Percentiles rank a stretch among this genome's conserved stretches.
These are phyloP conservation scores for Chloroceryle inda DNA, from an alignment of 2,797 vertebrate species.

Conservation along the genomic window DNA sequence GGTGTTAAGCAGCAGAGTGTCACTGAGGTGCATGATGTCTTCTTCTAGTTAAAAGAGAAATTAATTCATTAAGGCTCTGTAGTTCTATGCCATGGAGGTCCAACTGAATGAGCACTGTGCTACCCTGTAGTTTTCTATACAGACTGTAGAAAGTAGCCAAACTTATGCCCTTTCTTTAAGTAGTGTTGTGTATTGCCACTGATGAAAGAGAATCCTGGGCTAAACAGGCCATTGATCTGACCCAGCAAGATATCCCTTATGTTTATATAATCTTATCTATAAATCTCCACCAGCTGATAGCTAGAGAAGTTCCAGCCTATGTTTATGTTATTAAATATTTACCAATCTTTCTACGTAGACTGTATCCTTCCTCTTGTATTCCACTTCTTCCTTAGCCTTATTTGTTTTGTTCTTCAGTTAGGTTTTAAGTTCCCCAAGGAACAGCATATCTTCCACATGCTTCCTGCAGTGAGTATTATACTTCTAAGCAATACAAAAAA, in stretches of 20 bases:
- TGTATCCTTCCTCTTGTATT: neutral
- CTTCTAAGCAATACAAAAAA: neutral
- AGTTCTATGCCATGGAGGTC: slow-evolving; percentile 53
- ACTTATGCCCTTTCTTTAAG: slow-evolving; percentile 7
- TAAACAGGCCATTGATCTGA: slow-evolving; percentile 13
- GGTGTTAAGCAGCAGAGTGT: neutral
- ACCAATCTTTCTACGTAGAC: neutral
- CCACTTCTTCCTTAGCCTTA: neutral
- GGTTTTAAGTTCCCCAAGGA: neutral
- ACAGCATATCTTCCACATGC: neutral
- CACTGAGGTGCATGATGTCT: neutral
- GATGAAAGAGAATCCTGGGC: neutral
- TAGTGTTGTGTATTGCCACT: neutral
- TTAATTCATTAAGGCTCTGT: slow-evolving; percentile 51
- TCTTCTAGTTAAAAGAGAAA: slow-evolving; percentile 52
- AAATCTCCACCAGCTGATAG: neutral
- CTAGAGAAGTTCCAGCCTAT: neutral
- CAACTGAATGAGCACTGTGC: neutral
- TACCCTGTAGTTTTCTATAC: slow-evolving; percentile 34
- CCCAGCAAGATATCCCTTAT: neutral
- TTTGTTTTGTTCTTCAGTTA: slow-evolving; percentile 1
- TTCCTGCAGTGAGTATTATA: neutral
- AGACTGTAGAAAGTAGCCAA: slow-evolving; percentile 4
- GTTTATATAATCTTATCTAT: neutral
- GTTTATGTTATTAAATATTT: slow-evolving; percentile 25